Conservation (phyloP, 37 sponge, comb jelly and placozoan genomes). For the Cladorhizidae sp. region DNA sequence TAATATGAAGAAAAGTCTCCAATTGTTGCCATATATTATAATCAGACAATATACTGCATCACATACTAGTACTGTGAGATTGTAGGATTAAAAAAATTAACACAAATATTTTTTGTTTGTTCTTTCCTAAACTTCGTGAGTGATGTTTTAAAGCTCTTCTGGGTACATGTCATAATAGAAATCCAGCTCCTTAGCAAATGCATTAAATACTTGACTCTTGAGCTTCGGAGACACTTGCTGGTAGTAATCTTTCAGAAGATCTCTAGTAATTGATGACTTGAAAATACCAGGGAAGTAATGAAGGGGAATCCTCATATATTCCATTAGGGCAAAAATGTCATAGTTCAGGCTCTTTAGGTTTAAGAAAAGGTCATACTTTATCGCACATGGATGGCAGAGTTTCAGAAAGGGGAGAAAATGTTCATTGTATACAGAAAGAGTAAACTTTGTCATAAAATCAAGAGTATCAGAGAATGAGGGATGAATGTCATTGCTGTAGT, state of each 20-base stretch:
- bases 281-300: conserved; percentile 21
- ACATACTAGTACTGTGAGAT: too few relatives aligned
- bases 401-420: conserved; percentile 50
- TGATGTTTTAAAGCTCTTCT: conserved; percentile 32
- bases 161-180: conserved; percentile 52
- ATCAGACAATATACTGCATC: too few relatives aligned
- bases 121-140: too few relatives aligned
- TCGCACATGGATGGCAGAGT: conserved; percentile 56
- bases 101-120: too few relatives aligned
- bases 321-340: conserved; percentile 44
- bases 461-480: conserved; percentile 36
- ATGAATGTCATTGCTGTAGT: conserved; percentile 16
- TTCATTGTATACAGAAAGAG: conserved; percentile 35
- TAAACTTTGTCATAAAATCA: conserved; percentile 14
- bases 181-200: conserved; percentile 23
- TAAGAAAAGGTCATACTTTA: conserved; percentile 43
- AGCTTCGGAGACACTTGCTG: background rate
- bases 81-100: too few relatives aligned
- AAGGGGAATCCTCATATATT: conserved; percentile 33
- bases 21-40: too few relatives aligned
- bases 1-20: too few relatives aligned
- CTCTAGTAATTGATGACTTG: background rate
- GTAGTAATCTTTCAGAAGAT: background rate
- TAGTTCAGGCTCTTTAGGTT: conserved; percentile 51
- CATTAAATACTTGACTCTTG: background rate